A percentile compares a stretch with the other conserved stretches of the same genome.
Evolutionary conservation across 2,797 vertebrate species (phyloP).

Genomic region (Cheirogaleus major): DNA sequence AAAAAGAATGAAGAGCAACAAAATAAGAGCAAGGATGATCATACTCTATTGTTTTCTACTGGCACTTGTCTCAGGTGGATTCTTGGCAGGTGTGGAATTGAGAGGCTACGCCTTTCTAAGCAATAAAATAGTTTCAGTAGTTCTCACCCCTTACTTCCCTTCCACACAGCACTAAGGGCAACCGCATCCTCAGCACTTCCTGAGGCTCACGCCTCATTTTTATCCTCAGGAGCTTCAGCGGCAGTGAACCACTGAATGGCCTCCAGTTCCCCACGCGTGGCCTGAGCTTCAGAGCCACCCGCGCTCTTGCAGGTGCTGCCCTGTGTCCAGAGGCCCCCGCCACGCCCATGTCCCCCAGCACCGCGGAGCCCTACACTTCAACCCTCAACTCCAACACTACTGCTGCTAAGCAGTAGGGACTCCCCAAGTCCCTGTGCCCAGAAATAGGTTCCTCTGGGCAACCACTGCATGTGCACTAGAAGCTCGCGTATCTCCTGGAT

Average conservation of each 20-base stretch:
- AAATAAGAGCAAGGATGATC: neutral
- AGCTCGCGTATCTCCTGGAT: neutral
- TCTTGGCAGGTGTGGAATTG: neutral
- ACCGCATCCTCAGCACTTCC: neutral
- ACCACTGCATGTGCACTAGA: accelerated
- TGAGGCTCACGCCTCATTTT: neutral
- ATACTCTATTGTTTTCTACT: neutral
- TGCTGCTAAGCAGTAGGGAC: neutral
- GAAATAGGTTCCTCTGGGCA: neutral
- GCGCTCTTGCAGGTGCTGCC: neutral
- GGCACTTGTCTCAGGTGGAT: neutral
- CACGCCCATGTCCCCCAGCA: neutral
- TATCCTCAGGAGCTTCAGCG: neutral
- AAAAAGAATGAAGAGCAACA: neutral
- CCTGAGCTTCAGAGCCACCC: neutral
- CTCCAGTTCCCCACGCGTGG: neutral
- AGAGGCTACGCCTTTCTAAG: neutral
- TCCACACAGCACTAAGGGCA: neutral
- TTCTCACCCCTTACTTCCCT: neutral
- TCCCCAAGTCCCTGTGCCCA: too few relatives aligned
- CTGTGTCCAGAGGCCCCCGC: neutral
- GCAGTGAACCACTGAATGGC: neutral
- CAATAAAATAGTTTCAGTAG: neutral
- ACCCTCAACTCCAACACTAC: neutral
- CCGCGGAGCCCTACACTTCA: neutral